Percentiles rank a stretch among this genome's conserved stretches.
Conservation (phyloP, 2,113 vertebrate species). For the Dicaeum eximium region DNA sequence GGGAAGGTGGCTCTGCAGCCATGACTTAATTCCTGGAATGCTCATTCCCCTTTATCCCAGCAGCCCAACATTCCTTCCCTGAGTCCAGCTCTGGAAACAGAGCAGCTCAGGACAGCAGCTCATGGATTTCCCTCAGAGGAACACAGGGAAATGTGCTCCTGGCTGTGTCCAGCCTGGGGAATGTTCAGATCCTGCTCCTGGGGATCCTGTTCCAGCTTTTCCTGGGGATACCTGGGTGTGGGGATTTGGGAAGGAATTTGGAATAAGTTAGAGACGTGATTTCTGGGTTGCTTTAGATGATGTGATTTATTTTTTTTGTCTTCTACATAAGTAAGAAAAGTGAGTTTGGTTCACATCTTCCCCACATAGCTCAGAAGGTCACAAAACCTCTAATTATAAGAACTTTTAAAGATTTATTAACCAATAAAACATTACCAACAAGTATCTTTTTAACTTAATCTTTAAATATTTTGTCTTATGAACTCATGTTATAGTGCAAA, state of each 20-base stretch:
- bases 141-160: fast-evolving
- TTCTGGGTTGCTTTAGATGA: background rate
- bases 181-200: background rate
- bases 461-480: background rate
- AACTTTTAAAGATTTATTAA: background rate
- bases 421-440: background rate
- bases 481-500: background rate
- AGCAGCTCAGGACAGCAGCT: background rate
- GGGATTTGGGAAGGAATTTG: background rate
- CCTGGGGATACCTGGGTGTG: background rate
- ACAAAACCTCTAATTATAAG: background rate
- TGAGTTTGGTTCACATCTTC: background rate
- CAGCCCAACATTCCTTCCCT: background rate
- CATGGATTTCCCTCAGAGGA: background rate
- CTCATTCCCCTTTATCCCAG: background rate
- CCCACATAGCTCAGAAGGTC: background rate
- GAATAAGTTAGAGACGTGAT: background rate
- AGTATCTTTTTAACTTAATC: background rate
- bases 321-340: background rate
- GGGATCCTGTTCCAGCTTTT: background rate
- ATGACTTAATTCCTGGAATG: background rate
- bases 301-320: background rate
- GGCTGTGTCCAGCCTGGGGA: background rate
- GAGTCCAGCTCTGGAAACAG: background rate
- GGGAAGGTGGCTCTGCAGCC: background rate